These are phyloP conservation scores for Sebastes fasciatus DNA, from an alignment of 2,113 vertebrate genomes.

Conservation along the genomic window DNA sequence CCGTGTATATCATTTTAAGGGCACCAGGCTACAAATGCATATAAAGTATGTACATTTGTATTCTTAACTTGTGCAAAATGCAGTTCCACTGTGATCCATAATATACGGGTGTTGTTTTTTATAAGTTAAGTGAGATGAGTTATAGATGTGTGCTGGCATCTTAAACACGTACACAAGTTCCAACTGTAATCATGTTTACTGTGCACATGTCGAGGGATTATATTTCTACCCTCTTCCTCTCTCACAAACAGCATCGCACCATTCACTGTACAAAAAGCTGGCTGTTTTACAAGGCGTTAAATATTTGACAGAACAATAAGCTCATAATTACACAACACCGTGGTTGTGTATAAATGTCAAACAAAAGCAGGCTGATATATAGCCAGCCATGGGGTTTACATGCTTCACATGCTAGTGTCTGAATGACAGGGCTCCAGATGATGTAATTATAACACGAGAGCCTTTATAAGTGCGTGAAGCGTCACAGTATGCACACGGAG, in stretches of 20 bases:
- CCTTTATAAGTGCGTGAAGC: slow-evolving; percentile 60
- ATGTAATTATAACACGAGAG: slow-evolving; percentile 77
- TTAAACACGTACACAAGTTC: slow-evolving; percentile 23
- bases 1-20: not conserved
- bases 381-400: slow-evolving; percentile 74
- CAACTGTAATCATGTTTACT: slow-evolving; percentile 42
- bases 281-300: slow-evolving; percentile 81
- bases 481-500: slow-evolving; percentile 56
- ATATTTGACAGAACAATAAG: slow-evolving; percentile 78
- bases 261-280: slow-evolving; percentile 68
- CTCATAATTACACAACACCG: slow-evolving; percentile 75
- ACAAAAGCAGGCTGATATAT: slow-evolving; percentile 80
- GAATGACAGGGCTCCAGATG: slow-evolving; percentile 77
- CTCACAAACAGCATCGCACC: slow-evolving; percentile 57
- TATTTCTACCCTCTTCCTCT: slow-evolving; percentile 28
- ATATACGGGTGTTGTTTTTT: slow-evolving; percentile 32
- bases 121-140: slow-evolving; percentile 39
- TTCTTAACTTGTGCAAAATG: not conserved
- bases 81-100: not conserved
- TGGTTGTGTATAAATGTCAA: slow-evolving; percentile 83
- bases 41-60: not conserved
- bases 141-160: slow-evolving; percentile 44
- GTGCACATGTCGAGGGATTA: slow-evolving; percentile 40
- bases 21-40: slow-evolving; percentile 6
- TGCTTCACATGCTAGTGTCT: slow-evolving; percentile 75